Evolutionary conservation across 1,140 invertebrate genomes (phyloP).

Genomic region (Chlorops oryzae): DNA sequence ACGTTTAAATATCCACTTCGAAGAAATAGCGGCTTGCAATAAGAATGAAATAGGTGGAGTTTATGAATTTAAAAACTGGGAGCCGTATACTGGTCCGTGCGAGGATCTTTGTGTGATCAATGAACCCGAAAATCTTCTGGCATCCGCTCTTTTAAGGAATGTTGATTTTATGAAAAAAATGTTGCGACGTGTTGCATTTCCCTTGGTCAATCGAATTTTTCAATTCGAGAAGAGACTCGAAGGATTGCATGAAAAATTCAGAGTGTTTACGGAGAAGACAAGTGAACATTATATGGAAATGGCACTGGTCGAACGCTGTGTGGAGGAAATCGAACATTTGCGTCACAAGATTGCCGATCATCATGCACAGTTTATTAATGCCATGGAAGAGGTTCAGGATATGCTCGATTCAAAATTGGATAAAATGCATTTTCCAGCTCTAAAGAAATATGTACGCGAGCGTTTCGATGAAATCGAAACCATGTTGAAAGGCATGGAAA

Average conservation of each 20-base stretch:
- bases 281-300: conserved; percentile 26
- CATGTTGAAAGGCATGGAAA: conserved; percentile 22
- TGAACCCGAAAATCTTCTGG: conserved; percentile 37
- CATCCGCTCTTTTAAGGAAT: conserved; percentile 32
- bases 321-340: conserved; percentile 33
- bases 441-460: conserved; percentile 41
- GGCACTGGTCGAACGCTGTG: conserved; percentile 30
- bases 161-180: conserved; percentile 38
- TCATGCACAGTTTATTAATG: conserved; percentile 30
- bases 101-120: conserved; percentile 38
- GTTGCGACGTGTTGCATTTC: conserved; percentile 29
- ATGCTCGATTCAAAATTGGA: conserved; percentile 43
- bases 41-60: too few relatives aligned
- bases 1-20: conserved; percentile 29
- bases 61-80: conserved; percentile 18
- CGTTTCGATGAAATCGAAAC: conserved; percentile 30
- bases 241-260: conserved; percentile 23
- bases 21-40: too few relatives aligned
- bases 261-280: conserved; percentile 18
- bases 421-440: conserved; percentile 37
- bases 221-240: conserved; percentile 17
- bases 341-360: conserved; percentile 25
- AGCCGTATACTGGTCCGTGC: conserved; percentile 25
- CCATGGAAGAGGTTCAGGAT: conserved; percentile 45
- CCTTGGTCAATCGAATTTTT: conserved; percentile 27